Evolutionary conservation across 2,888 invertebrate species (phyloP).

Genomic region (Mesoligia furuncula): DNA sequence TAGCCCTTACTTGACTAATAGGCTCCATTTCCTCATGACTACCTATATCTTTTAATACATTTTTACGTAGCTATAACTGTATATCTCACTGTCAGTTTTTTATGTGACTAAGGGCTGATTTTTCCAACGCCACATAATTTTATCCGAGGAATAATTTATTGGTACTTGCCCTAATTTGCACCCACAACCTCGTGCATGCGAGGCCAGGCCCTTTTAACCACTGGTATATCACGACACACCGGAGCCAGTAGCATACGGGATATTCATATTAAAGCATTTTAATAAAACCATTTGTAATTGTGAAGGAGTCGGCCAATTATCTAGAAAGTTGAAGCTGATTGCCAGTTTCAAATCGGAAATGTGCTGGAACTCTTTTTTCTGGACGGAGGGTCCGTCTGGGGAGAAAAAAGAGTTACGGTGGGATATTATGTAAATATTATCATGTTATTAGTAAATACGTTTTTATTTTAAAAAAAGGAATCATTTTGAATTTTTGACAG

Average conservation of each 20-base stretch:
- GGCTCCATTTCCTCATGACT: neutral
- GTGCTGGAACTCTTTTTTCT: too few species aligned
- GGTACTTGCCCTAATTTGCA: neutral
- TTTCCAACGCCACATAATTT: too few species aligned
- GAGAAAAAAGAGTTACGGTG: neutral
- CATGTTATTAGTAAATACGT: too few species aligned
- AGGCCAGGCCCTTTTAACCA: neutral
- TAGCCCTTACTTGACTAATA: neutral
- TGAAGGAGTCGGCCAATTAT: neutral
- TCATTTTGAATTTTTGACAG: too few species aligned
- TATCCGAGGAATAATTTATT: too few species aligned
- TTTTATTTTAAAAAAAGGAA: too few species aligned
- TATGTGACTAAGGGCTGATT: neutral
- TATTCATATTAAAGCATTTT: neutral
- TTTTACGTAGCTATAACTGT: neutral
- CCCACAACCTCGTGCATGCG: neutral
- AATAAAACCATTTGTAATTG: neutral
- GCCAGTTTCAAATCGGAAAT: too few species aligned
- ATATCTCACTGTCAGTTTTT: neutral
- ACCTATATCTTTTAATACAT: neutral
- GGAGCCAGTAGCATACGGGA: neutral
- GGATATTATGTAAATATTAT: too few species aligned
- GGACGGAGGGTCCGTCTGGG: too few species aligned
- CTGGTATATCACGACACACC: neutral
- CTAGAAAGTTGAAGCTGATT: neutral